These are phyloP conservation scores for Ichneumoninae sp. DNA, from an alignment of 2,888 invertebrate genomes.

Conservation along the genomic window DNA sequence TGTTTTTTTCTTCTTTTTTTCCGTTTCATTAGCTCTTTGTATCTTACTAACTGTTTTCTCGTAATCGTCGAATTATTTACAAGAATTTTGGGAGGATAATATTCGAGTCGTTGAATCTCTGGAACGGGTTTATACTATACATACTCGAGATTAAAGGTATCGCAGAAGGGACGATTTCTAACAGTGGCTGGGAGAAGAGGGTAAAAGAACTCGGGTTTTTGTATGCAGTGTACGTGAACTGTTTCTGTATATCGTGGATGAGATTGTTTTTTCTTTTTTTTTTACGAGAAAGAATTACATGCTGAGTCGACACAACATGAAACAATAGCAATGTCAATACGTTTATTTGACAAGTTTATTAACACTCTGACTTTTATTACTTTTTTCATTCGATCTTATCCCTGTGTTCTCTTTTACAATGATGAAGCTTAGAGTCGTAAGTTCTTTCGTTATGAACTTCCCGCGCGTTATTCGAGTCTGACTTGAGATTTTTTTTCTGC, in stretches of 20 bases:
- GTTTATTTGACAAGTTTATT: constrained; percentile 64
- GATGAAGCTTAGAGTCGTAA: constrained; percentile 47
- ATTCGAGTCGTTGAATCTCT: constrained; percentile 67
- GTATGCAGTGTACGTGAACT: constrained; percentile 24
- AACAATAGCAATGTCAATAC: constrained; percentile 41
- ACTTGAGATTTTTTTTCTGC: constrained; percentile 25
- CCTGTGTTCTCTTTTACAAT: constrained; percentile 44
- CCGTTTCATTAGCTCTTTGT: constrained; percentile 37
- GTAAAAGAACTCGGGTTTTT: constrained; percentile 31
- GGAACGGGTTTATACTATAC: constrained; percentile 67
- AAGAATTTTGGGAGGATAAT: constrained; percentile 73
- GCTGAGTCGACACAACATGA: constrained; percentile 40
- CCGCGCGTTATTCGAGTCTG: constrained; percentile 19
- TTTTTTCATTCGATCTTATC: constrained; percentile 23
- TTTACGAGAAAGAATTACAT: constrained; percentile 13
- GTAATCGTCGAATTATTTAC: constrained; percentile 79
- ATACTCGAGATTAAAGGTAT: constrained; percentile 57
- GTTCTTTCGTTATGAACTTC: constrained; percentile 4
- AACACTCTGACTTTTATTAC: constrained; percentile 45
- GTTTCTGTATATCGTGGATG: constrained; percentile 38
- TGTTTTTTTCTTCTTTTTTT: constrained; percentile 52
- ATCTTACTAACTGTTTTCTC: constrained; percentile 48
- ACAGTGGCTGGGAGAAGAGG: constrained; percentile 24
- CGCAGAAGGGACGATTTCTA: constrained; percentile 49
- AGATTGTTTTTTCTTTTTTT: not conserved